Percentiles rank a stretch among this genome's conserved stretches.
Conservation (phyloP, 1,140 invertebrate species). For the Drosophila nigrodunni region DNA sequence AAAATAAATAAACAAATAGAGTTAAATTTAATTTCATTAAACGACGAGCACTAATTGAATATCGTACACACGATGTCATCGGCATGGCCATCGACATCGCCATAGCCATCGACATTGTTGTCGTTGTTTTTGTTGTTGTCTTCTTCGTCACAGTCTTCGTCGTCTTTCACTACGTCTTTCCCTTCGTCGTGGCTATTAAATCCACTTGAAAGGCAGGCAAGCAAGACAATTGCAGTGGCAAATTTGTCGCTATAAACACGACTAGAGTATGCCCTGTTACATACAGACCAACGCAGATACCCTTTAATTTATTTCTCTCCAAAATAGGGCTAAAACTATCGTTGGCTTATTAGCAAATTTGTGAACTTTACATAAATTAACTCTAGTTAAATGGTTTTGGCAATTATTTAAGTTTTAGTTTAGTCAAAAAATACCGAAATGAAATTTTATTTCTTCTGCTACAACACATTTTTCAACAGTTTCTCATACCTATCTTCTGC, state of each 20-base stretch:
- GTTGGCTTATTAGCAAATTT: too few species aligned
- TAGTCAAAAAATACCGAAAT: too few species aligned
- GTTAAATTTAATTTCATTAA: slow-evolving; percentile 80
- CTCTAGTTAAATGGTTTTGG: too few species aligned
- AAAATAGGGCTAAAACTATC: too few species aligned
- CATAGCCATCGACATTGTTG: slow-evolving; percentile 4
- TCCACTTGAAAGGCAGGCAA: slow-evolving; percentile 68
- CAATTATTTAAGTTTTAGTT: too few species aligned
- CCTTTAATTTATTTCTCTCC: too few species aligned
- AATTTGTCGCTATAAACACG: neutral
- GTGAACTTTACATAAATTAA: too few species aligned
- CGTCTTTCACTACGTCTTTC: neutral
- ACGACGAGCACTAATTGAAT: slow-evolving; percentile 71
- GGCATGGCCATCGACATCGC: neutral
- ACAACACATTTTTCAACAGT: neutral
- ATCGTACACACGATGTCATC: slow-evolving; percentile 54
- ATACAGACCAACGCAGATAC: too few species aligned
- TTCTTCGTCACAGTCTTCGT: slow-evolving; percentile 1
- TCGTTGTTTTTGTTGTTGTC: slow-evolving; percentile 2
- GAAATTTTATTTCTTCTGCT: too few species aligned
- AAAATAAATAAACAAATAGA: slow-evolving; percentile 77
- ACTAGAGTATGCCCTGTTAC: slow-evolving; percentile 14
- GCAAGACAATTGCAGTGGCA: slow-evolving; percentile 60
- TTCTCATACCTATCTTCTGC: neutral
- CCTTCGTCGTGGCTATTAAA: slow-evolving; percentile 52